Evolutionary conservation across 2,888 invertebrate species (phyloP).

Genomic region (Coelinius sp.): DNA sequence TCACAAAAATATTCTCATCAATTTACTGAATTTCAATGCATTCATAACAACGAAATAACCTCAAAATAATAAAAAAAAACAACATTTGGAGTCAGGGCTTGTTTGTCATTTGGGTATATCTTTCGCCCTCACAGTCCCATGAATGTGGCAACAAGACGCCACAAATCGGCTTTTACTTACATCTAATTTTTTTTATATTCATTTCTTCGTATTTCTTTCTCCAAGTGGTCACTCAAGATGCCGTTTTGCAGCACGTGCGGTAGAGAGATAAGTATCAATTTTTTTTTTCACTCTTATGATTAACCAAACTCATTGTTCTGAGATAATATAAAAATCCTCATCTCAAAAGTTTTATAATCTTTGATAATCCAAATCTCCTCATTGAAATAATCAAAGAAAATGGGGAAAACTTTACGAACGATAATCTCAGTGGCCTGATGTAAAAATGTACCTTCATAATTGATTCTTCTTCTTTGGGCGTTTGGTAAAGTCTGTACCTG

Average conservation of each 20-base stretch:
- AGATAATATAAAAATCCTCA: slow-evolving; percentile 1
- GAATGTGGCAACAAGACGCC: slow-evolving; percentile 46
- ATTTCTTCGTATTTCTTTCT: slow-evolving; percentile 16
- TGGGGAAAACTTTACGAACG: background rate
- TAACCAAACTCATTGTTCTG: slow-evolving; percentile 1
- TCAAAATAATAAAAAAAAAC: slow-evolving; percentile 47
- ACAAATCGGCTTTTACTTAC: slow-evolving; percentile 36
- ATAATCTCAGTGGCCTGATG: background rate
- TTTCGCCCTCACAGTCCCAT: slow-evolving; percentile 42
- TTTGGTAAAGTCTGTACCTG: slow-evolving; percentile 18
- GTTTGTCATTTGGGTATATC: slow-evolving; percentile 47
- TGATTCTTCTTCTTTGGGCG: slow-evolving; percentile 29
- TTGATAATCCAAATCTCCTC: background rate
- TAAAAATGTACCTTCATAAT: slow-evolving; percentile 38
- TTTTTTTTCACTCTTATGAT: slow-evolving; percentile 33
- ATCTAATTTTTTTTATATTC: slow-evolving; percentile 22
- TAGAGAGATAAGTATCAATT: slow-evolving; percentile 64
- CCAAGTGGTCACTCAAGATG: slow-evolving; percentile 42
- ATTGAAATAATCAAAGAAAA: background rate
- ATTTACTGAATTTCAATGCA: too few species aligned
- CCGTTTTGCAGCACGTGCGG: slow-evolving; percentile 63
- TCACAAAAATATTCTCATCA: too few species aligned
- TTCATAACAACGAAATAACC: slow-evolving; percentile 22
- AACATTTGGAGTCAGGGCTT: slow-evolving; percentile 34
- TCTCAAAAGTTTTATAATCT: background rate